Percentiles rank a stretch among this genome's conserved stretches.
These are phyloP conservation scores for Tetranychus piercei DNA, from an alignment of 2,888 invertebrate species.

Conservation along the genomic window DNA sequence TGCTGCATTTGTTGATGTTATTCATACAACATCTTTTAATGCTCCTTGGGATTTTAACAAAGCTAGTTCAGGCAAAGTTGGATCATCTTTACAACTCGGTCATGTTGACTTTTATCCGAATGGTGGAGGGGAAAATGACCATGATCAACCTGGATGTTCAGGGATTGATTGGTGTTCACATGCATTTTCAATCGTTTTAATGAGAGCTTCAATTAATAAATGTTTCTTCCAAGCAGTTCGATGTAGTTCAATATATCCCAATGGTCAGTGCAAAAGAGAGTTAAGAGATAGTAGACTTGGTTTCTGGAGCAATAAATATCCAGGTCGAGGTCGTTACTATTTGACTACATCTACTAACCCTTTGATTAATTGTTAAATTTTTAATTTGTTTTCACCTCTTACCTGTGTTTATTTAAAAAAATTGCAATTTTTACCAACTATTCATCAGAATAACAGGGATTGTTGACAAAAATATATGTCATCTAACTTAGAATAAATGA, in stretches of 20 bases:
- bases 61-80: constrained; percentile 3
- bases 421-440: too few relatives aligned
- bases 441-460: too few relatives aligned
- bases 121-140: not conserved
- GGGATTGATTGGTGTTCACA: not conserved
- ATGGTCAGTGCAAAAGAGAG: not conserved
- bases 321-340: not conserved
- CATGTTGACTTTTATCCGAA: constrained; percentile 6
- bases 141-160: not conserved
- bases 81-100: not conserved
- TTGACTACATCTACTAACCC: not conserved
- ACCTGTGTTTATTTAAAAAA: too few relatives aligned
- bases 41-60: not conserved
- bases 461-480: too few relatives aligned
- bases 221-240: not conserved
- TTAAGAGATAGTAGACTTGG: not conserved
- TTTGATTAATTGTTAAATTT: not conserved
- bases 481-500: too few relatives aligned
- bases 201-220: not conserved
- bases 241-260: not conserved
- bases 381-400: too few relatives aligned
- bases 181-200: not conserved
- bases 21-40: not conserved
- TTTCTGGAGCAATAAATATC: not conserved
- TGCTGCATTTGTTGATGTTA: not conserved